Base-by-base conservation (phyloP, 1,140 invertebrate genomes). In the Orius insidiosus region DNA sequence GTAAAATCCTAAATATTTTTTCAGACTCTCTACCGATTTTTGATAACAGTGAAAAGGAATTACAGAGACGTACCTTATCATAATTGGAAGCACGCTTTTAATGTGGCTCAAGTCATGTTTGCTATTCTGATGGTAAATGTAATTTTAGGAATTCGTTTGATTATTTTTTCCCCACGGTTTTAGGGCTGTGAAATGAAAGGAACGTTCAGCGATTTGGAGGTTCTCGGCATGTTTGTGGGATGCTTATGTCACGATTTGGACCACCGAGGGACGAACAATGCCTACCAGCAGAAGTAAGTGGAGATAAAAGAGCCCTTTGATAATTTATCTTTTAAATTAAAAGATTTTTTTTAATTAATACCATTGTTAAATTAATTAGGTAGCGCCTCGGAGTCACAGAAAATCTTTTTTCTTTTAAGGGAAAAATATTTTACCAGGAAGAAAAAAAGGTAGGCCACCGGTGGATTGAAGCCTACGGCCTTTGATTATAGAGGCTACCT, bases 211-310 rank as follows among this genome's bases (percentile, higher is more conserved):
- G 70, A 72, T 48, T 56, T 75, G 13, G 69, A 80, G 66, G 70
- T 71, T 43, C 56, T 80, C 7, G 73, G 72, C 13, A 63, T 81
- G 46, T 71, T 76, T 51, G 72, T 82, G 15, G 75, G 78, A 2
- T 78, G 76, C 55, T 61, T 81, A 3, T 80, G 76, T 54, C 78
- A 82, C 58, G 77, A 80, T 59, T 61, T 80, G 33, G 78, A 80
- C 57, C 70, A 72, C 52, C 53, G 65, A 34, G 78, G 78, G 10
- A 82, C 78, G 48, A 81, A 78, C 47, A 78, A 78, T 58, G 66
- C 69, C 13, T 81, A 78, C 59, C 79, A 83, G 65, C 72, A 78
- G 48, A 72, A 71, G 70, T 76, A 65, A 71, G 59, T 65, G 57
- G 14, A 24, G 10, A 18, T 24, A 24, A 24, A 24, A 24, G 24